Conservation (phyloP, 2,797 vertebrate species). For the Falco cherrug region DNA sequence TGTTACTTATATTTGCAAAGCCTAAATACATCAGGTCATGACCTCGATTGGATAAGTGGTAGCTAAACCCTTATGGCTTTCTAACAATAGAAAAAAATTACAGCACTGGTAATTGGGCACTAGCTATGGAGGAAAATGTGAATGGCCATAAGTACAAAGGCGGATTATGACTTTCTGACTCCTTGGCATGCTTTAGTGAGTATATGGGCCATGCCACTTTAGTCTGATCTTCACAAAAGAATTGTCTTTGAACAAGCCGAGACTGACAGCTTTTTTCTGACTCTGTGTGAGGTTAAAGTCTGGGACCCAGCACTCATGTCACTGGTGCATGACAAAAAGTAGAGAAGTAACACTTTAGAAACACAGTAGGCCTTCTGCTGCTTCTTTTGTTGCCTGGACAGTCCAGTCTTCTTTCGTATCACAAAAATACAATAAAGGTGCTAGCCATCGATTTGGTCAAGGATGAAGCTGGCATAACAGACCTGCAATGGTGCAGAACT, state of each 20-base stretch:
- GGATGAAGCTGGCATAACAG: constrained; percentile 82
- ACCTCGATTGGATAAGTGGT: constrained; percentile 78
- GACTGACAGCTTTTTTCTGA: constrained; percentile 82
- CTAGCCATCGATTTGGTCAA: constrained; percentile 79
- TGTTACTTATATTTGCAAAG: constrained; percentile 75
- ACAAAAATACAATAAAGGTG: constrained; percentile 82
- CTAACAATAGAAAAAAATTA: constrained; percentile 68
- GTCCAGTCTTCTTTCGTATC: constrained; percentile 79
- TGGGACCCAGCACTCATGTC: constrained; percentile 80
- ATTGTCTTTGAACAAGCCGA: constrained; percentile 78
- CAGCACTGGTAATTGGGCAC: constrained; percentile 66
- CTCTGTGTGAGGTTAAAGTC: constrained; percentile 73
- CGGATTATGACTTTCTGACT: constrained; percentile 75
- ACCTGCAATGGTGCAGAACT: constrained; percentile 86
- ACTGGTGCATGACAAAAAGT: constrained; percentile 83
- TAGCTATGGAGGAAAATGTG: constrained; percentile 64
- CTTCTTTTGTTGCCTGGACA: constrained; percentile 80
- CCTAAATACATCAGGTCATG: constrained; percentile 80
- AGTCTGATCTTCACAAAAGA: constrained; percentile 80
- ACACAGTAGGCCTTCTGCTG: constrained; percentile 76
- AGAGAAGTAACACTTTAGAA: constrained; percentile 72
- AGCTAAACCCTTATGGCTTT: constrained; percentile 70
- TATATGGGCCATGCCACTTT: constrained; percentile 81
- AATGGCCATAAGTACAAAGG: constrained; percentile 78
- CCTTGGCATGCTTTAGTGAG: constrained; percentile 74